Conservation (phyloP, 2,888 invertebrate genomes). For the Rhamnusium bicolor region DNA sequence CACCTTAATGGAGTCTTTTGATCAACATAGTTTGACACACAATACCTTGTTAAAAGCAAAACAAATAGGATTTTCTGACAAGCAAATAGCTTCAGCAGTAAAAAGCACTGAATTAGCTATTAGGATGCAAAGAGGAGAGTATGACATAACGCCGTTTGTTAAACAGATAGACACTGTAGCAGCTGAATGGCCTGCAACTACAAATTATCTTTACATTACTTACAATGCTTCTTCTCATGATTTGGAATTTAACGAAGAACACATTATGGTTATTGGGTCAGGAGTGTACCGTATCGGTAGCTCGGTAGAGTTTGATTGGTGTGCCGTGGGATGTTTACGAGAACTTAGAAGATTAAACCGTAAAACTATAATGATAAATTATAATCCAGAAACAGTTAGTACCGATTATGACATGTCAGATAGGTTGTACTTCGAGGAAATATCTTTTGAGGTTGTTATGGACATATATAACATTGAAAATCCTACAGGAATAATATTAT, state of each 20-base stretch:
- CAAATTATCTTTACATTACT: conserved; percentile 98
- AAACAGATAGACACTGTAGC: conserved; percentile 99
- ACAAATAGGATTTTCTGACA: conserved; percentile 96
- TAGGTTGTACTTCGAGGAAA: conserved; percentile 98
- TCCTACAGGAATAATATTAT: conserved; percentile 95
- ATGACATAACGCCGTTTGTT: conserved; percentile 86
- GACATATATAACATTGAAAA: conserved; percentile 96
- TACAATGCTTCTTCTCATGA: conserved; percentile 93
- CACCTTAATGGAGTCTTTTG: conserved; percentile 77
- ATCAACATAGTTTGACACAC: conserved; percentile 76
- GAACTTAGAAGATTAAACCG: conserved; percentile 90
- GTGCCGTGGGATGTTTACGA: conserved; percentile 95
- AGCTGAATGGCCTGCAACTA: conserved; percentile 98
- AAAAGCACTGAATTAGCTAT: conserved; percentile 92
- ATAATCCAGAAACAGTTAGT: conserved; percentile 99
- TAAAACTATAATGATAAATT: conserved; percentile 98
- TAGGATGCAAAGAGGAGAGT: conserved; percentile 83
- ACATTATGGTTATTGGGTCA: conserved; percentile 92
- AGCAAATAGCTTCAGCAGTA: conserved; percentile 91
- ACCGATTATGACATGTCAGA: conserved; percentile 99
- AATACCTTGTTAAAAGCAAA: conserved; percentile 86
- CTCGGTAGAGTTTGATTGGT: conserved; percentile 99
- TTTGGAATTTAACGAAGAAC: conserved; percentile 84
- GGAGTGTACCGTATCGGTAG: conserved; percentile 98
- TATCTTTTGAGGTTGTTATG: conserved; percentile 98